Conservation (phyloP, 2,888 invertebrate species). For the Synanthedon andrenaeformis region DNA sequence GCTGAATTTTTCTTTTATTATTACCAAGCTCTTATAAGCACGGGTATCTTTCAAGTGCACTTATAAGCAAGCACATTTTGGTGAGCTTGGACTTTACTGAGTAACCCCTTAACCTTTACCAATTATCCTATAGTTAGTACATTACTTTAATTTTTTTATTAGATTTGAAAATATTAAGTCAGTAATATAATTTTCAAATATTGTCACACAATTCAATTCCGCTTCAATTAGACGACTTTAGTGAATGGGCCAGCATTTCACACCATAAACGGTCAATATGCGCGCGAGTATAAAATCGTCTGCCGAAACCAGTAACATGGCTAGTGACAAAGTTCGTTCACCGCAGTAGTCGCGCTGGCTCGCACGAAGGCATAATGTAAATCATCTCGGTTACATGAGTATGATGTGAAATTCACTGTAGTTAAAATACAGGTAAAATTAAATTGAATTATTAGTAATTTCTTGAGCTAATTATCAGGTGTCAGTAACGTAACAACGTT, state of each 20-base stretch:
- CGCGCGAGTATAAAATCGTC: conserved; percentile 33
- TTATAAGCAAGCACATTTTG: too few species aligned
- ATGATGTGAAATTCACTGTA: neutral
- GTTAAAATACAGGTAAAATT: neutral
- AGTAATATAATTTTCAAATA: too few species aligned
- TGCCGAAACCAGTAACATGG: conserved; percentile 56
- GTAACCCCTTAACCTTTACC: too few species aligned
- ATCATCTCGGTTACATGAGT: conserved; percentile 36
- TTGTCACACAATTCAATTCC: too few species aligned
- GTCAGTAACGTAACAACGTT: neutral
- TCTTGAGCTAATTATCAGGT: neutral
- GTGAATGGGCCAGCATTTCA: conserved; percentile 39
- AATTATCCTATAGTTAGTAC: too few species aligned
- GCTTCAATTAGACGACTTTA: conserved; percentile 7
- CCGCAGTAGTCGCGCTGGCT: conserved; percentile 39
- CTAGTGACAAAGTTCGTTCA: conserved; percentile 63
- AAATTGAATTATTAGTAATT: neutral
- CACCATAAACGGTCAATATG: conserved; percentile 49
- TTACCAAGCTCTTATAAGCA: too few species aligned
- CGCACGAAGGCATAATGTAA: conserved; percentile 23
- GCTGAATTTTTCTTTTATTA: too few species aligned
- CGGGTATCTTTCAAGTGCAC: too few species aligned
- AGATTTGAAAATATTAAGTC: too few species aligned
- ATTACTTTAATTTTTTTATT: too few species aligned
- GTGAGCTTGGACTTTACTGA: too few species aligned